Percentiles rank a stretch among this genome's conserved stretches.
Conservation (phyloP, 2,888 invertebrate species). For the Apodemia duryi region DNA sequence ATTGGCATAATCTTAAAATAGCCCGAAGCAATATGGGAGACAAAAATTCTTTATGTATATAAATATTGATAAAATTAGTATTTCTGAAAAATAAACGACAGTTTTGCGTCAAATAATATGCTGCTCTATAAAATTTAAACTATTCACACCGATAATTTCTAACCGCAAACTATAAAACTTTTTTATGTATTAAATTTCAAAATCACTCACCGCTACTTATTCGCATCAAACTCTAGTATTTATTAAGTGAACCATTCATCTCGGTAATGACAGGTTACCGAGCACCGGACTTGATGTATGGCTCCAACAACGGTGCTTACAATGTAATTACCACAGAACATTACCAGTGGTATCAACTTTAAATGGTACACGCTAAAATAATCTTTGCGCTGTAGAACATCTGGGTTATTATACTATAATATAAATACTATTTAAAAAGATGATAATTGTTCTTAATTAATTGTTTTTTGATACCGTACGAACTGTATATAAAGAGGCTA, state of each 20-base stretch:
- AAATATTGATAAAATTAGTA: too few species aligned
- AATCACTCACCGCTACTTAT: constrained; percentile 17
- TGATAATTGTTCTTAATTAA: constrained; percentile 10
- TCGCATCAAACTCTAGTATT: constrained; percentile 20
- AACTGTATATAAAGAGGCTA: constrained; percentile 1
- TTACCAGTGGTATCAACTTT: background rate
- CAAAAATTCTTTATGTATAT: too few species aligned
- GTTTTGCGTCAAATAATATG: too few species aligned
- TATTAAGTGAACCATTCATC: constrained; percentile 31
- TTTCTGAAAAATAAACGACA: too few species aligned
- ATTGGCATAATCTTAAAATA: too few species aligned
- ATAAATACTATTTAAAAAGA: background rate
- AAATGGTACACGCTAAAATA: background rate
- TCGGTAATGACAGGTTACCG: constrained; percentile 32
- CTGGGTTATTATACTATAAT: background rate
- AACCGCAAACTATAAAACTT: too few species aligned
- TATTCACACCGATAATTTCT: too few species aligned
- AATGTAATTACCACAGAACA: constrained; percentile 17
- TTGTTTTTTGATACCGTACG: constrained; percentile 6
- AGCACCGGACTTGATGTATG: constrained; percentile 28
- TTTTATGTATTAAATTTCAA: background rate
- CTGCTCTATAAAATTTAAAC: too few species aligned
- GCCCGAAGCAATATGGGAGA: too few species aligned
- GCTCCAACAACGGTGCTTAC: constrained; percentile 31
- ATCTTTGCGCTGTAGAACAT: background rate